phyloP scores from a whole-genome alignment of 1,140 invertebrate species.

The Chelonus insularis region DNA sequence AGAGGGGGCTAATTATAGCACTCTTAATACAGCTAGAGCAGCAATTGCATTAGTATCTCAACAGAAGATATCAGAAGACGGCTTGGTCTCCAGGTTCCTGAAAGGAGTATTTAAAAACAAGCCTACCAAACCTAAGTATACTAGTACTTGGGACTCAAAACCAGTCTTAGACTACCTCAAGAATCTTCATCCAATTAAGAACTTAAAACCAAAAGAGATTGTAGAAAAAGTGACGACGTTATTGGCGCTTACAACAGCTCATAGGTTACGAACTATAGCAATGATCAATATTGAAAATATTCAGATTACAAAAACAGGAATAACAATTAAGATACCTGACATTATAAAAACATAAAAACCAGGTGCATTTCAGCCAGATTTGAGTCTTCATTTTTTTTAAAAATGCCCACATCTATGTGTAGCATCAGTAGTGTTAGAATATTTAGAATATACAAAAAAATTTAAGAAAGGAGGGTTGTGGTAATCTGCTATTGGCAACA shows the following conservation, averaged over 20 bases:
- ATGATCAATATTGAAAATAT: neutral
- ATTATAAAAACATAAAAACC: neutral
- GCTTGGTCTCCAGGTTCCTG: constrained; percentile 6
- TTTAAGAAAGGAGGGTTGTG: neutral
- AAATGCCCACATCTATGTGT: neutral
- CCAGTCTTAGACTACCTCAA: too few species aligned
- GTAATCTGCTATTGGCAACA: neutral
- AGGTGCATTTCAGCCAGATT: neutral
- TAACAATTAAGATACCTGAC: neutral
- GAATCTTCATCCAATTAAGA: neutral
- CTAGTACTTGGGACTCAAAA: neutral
- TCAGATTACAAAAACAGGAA: neutral
- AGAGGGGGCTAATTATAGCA: constrained; percentile 4
- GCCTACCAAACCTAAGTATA: constrained; percentile 1
- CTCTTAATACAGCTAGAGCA: constrained; percentile 15
- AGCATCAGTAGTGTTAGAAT: neutral
- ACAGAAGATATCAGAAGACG: neutral
- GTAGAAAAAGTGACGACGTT: neutral
- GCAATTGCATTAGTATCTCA: constrained; percentile 9
- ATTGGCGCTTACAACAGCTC: neutral
- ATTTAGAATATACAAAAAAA: neutral
- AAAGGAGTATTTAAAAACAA: constrained; percentile 3
- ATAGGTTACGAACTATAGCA: neutral
- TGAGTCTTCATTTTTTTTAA: neutral
- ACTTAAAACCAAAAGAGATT: neutral